Evolutionary conservation across 2,113 vertebrate species (phyloP).

Genomic region (Ochotona curzoniae): DNA sequence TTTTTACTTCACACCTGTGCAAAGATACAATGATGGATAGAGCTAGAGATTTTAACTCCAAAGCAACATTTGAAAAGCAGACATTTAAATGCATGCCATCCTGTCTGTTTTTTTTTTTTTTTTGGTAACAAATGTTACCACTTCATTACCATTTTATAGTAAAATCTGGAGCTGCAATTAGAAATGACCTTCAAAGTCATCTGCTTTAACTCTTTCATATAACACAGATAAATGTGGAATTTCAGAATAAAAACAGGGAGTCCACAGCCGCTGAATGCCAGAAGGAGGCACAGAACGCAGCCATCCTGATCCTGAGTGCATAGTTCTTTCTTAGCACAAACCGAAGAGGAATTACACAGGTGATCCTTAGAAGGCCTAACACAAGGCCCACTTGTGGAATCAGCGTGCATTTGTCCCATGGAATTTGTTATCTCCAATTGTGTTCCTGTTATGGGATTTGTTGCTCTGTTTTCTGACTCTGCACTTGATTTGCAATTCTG

Average conservation of each 20-base stretch:
- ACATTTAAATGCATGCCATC: background rate
- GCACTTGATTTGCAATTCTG: slow-evolving; percentile 76
- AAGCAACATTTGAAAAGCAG: background rate
- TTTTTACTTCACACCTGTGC: background rate
- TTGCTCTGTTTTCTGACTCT: slow-evolving; percentile 75
- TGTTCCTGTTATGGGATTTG: slow-evolving; percentile 74
- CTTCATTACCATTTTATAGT: background rate
- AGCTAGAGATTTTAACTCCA: background rate
- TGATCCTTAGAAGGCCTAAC: slow-evolving; percentile 10
- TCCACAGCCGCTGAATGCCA: background rate
- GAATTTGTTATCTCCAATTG: slow-evolving; percentile 77
- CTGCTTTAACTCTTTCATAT: background rate
- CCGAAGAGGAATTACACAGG: slow-evolving; percentile 26
- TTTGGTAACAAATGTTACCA: background rate
- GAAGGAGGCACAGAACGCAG: background rate
- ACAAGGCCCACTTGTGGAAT: slow-evolving; percentile 63
- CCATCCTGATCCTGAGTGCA: background rate
- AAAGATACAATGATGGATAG: background rate
- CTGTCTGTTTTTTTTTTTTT: background rate
- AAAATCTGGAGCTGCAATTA: background rate
- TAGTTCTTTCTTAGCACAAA: background rate
- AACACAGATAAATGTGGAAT: background rate
- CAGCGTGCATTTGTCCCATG: slow-evolving; percentile 69
- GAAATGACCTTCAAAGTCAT: background rate
- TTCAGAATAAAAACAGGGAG: background rate